Evolutionary conservation across 2,888 invertebrate species (phyloP), one percentile per base, ranked within the genome.

Genomic region (Aproaerema taeniolella): DNA sequence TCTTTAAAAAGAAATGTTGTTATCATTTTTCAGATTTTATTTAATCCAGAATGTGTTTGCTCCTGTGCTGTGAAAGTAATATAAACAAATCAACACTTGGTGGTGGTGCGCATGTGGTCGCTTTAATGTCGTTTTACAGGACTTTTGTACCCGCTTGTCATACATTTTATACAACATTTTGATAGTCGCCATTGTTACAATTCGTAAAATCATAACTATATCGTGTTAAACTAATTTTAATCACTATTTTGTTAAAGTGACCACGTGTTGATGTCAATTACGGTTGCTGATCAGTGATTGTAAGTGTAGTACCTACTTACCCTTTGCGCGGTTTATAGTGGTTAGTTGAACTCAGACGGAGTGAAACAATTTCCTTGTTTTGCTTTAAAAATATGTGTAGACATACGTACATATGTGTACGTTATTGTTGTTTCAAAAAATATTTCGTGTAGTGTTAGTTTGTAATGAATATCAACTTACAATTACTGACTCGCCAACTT

Each of bases 21-120:
- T 83, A 85, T 83, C 77, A 77, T 81, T 81, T 70, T 83, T 82
- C 85, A 86, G 79, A 86, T 86, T 86, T 86, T 85, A 86, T 85
- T 83, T 78, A 83, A 80, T 82, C 82, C 85, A 81, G 75, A 82
- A 82, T 85, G 76, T 73, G 80, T 86, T 83, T 82, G 82, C 81
- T 81, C 77, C 75, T 79, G 82, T 73, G 83, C 83, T 85, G 82
- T 85, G 85, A 82, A 73, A 74, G 47, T 60, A 50, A 72, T 73
- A 63, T 70, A 62, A 73, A 77, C 83, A 82, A 83, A 82, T 80
- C 83, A 81, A 85, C 83, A 82, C 81, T 69, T 60, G 65, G 61
- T 61, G 64, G 57, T 52, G 55, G 56, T 54, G 41, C 70, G 60
- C 64, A 61, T 75, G 77, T 75, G 75, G 71, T 70, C 49, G 54